These are phyloP conservation scores for Habroteleia sp. DNA, from an alignment of 2,888 invertebrate genomes.

Conservation along the genomic window DNA sequence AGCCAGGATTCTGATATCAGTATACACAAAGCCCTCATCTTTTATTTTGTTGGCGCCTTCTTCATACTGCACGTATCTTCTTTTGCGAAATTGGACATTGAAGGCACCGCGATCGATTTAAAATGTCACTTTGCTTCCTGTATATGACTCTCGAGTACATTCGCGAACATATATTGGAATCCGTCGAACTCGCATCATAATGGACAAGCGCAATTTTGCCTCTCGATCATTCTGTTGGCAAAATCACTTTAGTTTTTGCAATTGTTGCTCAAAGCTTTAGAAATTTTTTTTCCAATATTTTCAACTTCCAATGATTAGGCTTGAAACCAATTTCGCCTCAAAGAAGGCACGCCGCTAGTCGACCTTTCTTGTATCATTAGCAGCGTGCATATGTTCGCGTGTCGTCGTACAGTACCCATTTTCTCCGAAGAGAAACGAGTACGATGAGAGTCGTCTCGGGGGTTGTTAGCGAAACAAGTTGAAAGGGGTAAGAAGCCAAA, in stretches of 20 bases:
- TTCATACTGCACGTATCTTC: neutral
- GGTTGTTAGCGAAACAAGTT: conserved; percentile 73
- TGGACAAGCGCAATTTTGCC: conserved; percentile 7
- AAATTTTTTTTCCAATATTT: no score
- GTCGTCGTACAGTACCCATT: conserved; percentile 39
- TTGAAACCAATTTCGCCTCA: no score
- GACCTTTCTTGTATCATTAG: conserved; percentile 21
- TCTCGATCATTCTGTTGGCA: neutral
- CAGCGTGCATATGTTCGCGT: conserved; percentile 38
- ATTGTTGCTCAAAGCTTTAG: no score
- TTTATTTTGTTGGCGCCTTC: conserved; percentile 14
- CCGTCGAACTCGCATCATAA: conserved; percentile 12
- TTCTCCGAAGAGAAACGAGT: conserved; percentile 46
- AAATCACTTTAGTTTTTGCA: conserved; percentile 4
- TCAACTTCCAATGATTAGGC: no score
- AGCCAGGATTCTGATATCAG: conserved; percentile 69
- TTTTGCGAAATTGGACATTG: conserved; percentile 33
- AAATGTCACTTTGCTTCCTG: conserved; percentile 31
- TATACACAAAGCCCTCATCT: conserved; percentile 62
- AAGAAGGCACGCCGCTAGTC: no score
- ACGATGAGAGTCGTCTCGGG: conserved; percentile 65
- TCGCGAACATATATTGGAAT: conserved; percentile 8
- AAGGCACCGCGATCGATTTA: conserved; percentile 37
- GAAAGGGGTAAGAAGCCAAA: conserved; percentile 75
- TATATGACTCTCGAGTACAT: conserved; percentile 9